Conservation (phyloP, 2,113 vertebrate genomes). For the Felis chaus region DNA sequence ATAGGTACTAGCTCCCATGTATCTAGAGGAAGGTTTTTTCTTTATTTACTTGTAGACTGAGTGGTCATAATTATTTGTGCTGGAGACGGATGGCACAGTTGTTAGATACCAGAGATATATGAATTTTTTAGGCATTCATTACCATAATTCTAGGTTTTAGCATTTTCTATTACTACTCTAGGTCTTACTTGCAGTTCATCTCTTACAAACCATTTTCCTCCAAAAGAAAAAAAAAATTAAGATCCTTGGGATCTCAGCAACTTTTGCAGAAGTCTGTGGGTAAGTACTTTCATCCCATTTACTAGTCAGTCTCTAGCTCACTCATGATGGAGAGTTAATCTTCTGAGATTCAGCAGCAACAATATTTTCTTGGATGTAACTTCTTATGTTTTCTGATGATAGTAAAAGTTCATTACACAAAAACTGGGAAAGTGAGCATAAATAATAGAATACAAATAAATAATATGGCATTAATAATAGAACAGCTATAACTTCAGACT, state of each 20-base stretch:
- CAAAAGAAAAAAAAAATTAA: not conserved
- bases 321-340: not conserved
- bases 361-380: not conserved
- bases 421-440: constrained; percentile 15
- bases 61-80: not conserved
- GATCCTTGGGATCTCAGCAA: not conserved
- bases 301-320: not conserved
- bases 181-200: not conserved
- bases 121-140: not conserved
- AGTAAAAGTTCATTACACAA: constrained; percentile 48
- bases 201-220: not conserved
- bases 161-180: not conserved
- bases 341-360: not conserved
- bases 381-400: constrained; percentile 13
- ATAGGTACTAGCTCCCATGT: not conserved
- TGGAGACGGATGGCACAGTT: not conserved
- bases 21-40: not conserved
- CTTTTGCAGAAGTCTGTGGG: not conserved
- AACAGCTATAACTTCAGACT: not conserved
- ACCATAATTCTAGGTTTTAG: not conserved
- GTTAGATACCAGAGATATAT: not conserved
- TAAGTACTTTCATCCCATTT: not conserved
- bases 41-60: not conserved
- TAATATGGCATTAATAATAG: not conserved
- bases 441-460: constrained; percentile 51